phyloP scores from a whole-genome alignment of 2,888 invertebrate genomes.

The Polydrusus tereticollis region DNA sequence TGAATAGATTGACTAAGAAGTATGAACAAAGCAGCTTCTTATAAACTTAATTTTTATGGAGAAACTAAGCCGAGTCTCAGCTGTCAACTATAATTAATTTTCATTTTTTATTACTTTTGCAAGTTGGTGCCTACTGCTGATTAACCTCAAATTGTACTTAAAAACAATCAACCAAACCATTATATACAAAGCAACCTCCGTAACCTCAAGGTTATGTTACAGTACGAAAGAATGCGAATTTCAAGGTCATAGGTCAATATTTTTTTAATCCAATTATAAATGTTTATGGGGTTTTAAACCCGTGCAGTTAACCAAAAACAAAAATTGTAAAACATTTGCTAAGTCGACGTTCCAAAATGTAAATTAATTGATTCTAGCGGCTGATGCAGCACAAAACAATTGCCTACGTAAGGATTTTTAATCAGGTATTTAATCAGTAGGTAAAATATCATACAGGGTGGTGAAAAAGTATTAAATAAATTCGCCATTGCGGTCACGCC shows the following conservation, averaged over 20 bases:
- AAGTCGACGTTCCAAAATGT: neutral
- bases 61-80: too few species aligned
- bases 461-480: too few species aligned
- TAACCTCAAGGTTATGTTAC: too few species aligned
- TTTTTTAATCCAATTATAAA: neutral
- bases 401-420: neutral
- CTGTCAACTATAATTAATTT: neutral
- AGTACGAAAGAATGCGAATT: neutral
- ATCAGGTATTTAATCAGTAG: slow-evolving; percentile 1
- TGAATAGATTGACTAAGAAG: neutral
- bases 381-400: neutral
- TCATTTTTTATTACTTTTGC: too few species aligned
- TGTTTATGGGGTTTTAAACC: neutral
- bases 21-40: too few species aligned
- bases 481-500: too few species aligned
- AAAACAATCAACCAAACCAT: too few species aligned
- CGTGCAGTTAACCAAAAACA: neutral
- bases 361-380: neutral
- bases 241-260: neutral
- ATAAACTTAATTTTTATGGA: too few species aligned
- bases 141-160: too few species aligned
- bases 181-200: too few species aligned
- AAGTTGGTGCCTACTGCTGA: too few species aligned
- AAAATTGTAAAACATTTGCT: neutral
- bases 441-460: neutral